phyloP scores from a whole-genome alignment of 2,113 vertebrate genomes.

The Lasiurus borealis region DNA sequence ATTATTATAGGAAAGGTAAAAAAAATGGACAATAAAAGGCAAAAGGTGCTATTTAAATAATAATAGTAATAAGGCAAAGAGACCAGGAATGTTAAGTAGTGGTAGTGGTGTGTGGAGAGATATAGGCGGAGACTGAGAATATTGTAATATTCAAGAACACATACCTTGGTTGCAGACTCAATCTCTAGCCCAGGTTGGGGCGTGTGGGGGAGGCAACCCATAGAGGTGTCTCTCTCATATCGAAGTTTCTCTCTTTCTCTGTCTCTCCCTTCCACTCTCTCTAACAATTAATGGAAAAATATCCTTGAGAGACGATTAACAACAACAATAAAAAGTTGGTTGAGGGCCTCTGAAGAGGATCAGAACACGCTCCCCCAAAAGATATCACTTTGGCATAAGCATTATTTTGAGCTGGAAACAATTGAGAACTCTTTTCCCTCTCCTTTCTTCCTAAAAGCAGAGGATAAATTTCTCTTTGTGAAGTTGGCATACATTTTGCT shows the following conservation, averaged over 20 bases:
- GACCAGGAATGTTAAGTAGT: background rate
- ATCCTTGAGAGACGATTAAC: no score
- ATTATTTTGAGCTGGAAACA: background rate
- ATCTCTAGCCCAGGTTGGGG: no score
- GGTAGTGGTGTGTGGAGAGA: fast-evolving
- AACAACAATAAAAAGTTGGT: no score
- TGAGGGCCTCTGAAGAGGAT: background rate
- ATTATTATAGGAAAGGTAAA: background rate
- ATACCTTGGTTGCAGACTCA: no score
- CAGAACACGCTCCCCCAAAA: background rate
- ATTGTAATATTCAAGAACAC: background rate
- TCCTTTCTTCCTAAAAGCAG: background rate
- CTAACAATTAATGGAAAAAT: no score
- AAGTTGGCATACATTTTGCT: background rate
- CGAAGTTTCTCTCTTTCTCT: no score
- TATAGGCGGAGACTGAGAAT: background rate
- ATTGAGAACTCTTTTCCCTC: background rate
- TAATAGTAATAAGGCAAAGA: background rate
- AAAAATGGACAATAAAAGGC: background rate
- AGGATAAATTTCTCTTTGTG: background rate
- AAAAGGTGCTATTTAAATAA: background rate
- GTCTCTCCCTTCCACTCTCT: no score
- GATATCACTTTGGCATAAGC: background rate
- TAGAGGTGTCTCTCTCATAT: no score
- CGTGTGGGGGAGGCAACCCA: no score